Conservation (phyloP, 2,888 invertebrate species). For the Belgica antarctica region DNA sequence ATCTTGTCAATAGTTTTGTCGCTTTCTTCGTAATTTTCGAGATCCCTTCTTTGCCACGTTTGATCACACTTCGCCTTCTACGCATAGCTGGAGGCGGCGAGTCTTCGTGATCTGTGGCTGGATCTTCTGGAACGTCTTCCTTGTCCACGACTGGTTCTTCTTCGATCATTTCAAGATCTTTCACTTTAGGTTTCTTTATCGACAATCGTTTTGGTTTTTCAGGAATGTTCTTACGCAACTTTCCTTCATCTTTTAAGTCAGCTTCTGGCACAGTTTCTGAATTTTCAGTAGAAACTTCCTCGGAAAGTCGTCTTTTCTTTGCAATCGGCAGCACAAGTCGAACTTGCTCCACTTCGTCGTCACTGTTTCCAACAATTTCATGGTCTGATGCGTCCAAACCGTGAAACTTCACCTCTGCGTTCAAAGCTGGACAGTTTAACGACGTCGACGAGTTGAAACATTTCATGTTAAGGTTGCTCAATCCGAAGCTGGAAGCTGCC, state of each 20-base stretch:
- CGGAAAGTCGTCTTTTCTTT: conserved; percentile 57
- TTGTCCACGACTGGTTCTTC: not conserved
- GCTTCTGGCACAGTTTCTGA: not conserved
- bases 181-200: conserved; percentile 40
- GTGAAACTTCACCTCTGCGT: conserved; percentile 39
- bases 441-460: not conserved
- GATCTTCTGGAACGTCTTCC: not conserved
- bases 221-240: conserved; percentile 31
- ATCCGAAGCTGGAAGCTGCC: conserved; percentile 27
- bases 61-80: conserved; percentile 28
- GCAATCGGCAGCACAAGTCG: conserved; percentile 60
- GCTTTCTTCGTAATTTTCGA: conserved; percentile 26
- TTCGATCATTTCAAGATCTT: conserved; percentile 38
- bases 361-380: conserved; percentile 68
- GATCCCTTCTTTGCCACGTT: conserved; percentile 21
- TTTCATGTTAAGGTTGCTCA: conserved; percentile 19
- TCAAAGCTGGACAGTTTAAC: not conserved
- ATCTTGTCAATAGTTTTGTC: not conserved
- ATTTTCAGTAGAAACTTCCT: conserved; percentile 3
- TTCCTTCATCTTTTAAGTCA: not conserved
- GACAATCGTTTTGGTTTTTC: not conserved
- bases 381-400: conserved; percentile 52
- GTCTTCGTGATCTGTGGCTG: not conserved
- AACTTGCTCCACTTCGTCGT: conserved; percentile 59
- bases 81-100: not conserved